phyloP scores from a whole-genome alignment of 2,113 vertebrate genomes.

The Emydura subglobosa region DNA sequence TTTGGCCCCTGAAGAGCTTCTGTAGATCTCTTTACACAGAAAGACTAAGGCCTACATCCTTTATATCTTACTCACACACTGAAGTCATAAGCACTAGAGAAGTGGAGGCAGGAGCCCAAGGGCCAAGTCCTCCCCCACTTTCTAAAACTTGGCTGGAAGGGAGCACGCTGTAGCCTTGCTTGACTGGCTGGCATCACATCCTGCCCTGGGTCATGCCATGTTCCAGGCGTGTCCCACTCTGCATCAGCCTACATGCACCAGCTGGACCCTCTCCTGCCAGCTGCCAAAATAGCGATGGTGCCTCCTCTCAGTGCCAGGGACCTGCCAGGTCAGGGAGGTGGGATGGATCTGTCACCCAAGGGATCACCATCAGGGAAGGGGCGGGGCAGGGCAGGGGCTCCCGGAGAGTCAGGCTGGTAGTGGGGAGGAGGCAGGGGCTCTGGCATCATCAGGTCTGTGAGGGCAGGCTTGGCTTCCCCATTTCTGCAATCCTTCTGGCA shows the following conservation, averaged over 20 bases:
- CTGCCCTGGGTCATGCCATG: background rate
- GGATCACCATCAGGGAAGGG: background rate
- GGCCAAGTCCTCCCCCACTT: background rate
- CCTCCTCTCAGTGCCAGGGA: background rate
- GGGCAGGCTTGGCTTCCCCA: background rate
- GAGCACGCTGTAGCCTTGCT: background rate
- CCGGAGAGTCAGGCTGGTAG: background rate
- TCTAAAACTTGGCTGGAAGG: background rate
- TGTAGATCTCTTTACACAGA: conserved; percentile 1
- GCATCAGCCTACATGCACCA: background rate
- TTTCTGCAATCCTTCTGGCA: background rate
- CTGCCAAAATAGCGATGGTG: background rate
- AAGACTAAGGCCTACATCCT: background rate
- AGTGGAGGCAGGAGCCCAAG: background rate
- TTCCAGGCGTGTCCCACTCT: background rate
- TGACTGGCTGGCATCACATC: background rate
- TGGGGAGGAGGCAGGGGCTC: background rate
- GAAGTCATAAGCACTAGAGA: background rate
- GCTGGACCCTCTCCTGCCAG: background rate
- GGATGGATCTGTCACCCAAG: background rate
- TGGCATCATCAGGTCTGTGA: background rate
- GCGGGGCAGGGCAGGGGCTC: background rate
- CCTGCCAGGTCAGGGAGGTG: background rate
- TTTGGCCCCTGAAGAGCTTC: background rate
- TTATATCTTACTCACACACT: background rate